Evolutionary conservation across 2,113 vertebrate genomes (phyloP).

Genomic region (Tetrax tetrax): DNA sequence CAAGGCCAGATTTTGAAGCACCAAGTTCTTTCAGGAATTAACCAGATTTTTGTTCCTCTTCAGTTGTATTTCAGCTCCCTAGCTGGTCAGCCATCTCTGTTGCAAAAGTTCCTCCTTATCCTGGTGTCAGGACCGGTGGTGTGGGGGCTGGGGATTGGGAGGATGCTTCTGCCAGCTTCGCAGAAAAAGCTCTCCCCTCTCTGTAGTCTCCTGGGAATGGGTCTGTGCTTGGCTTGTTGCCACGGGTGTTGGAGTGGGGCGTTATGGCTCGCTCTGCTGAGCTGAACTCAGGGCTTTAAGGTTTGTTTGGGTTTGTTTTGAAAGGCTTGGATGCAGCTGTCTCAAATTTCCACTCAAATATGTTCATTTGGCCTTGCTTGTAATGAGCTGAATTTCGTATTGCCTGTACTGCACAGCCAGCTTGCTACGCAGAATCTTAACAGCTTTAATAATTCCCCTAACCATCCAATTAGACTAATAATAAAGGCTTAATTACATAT

Average conservation of each 20-base stretch:
- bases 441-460: slow-evolving; percentile 73
- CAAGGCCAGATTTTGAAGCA: background rate
- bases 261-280: background rate
- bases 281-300: slow-evolving; percentile 1
- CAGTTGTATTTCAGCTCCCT: background rate
- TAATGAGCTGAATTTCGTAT: slow-evolving; percentile 64
- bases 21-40: background rate
- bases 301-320: slow-evolving; percentile 57
- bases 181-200: background rate
- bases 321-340: slow-evolving; percentile 48
- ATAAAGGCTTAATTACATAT: slow-evolving; percentile 74
- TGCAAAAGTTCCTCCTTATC: background rate
- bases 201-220: background rate
- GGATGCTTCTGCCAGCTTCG: background rate
- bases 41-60: background rate
- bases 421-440: slow-evolving; percentile 64
- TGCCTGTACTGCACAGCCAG: slow-evolving; percentile 54
- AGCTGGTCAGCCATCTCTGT: background rate
- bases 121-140: background rate
- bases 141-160: background rate
- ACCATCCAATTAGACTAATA: slow-evolving; percentile 73
- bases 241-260: background rate
- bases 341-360: slow-evolving; percentile 38
- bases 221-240: background rate
- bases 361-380: slow-evolving; percentile 59